These are phyloP conservation scores for Herminia tarsipennalis DNA, from an alignment of 2,888 invertebrate species.

Conservation along the genomic window DNA sequence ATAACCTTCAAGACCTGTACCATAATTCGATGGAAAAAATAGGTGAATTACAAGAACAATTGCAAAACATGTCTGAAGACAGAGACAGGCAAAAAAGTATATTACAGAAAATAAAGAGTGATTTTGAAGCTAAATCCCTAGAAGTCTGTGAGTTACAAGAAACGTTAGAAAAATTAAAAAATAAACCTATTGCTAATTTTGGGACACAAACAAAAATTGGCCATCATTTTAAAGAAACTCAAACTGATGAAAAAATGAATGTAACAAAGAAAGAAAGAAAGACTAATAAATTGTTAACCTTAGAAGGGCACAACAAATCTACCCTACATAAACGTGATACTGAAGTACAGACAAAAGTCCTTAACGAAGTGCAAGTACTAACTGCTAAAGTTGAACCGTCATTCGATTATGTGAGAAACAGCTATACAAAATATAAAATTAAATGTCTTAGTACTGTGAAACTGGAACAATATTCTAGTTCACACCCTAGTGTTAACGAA, in stretches of 20 bases:
- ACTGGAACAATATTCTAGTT: conserved; percentile 63
- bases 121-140: conserved; percentile 54
- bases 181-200: conserved; percentile 40
- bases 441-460: conserved; percentile 55
- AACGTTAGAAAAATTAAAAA: conserved; percentile 50
- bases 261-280: conserved; percentile 8
- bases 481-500: conserved; percentile 35
- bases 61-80: conserved; percentile 43
- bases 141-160: conserved; percentile 55
- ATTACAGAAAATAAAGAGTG: conserved; percentile 45
- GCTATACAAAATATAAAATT: conserved; percentile 65
- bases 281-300: conserved; percentile 2
- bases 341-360: conserved; percentile 28
- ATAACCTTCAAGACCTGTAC: conserved; percentile 58
- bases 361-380: conserved; percentile 65
- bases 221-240: conserved; percentile 36
- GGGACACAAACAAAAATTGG: conserved; percentile 49
- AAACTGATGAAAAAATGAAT: conserved; percentile 47
- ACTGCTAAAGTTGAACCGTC: conserved; percentile 57
- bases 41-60: conserved; percentile 53
- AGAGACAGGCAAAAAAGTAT: conserved; percentile 41
- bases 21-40: conserved; percentile 53
- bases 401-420: conserved; percentile 56
- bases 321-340: conserved; percentile 19
- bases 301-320: conserved; percentile 8